Base-by-base conservation (phyloP, 2,797 vertebrate genomes). In the Orientallactaga sibirica region DNA sequence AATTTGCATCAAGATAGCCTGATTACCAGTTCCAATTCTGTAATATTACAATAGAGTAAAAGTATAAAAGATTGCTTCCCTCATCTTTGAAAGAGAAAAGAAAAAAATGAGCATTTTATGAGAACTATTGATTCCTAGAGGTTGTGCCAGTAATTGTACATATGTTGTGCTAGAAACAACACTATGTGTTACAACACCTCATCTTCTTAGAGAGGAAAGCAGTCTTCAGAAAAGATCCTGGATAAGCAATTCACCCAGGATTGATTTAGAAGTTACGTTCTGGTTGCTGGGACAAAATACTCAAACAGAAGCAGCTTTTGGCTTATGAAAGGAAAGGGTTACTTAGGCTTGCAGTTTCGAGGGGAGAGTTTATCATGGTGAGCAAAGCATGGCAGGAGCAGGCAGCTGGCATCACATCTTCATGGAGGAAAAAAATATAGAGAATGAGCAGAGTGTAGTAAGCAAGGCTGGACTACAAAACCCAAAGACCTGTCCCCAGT, bases 201-300 rank as follows among this genome's bases (percentile, higher is more conserved):
- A 91, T 93, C n/a, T 25, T 88, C 92, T 91, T 93, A 68, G 12
- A 73, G 67, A 92, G 25, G 78, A 85, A 93, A 64, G 43, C 29
- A 73, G 27, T 25, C 27, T 41, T 68, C 70, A 48, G 27, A 25
- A 14, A 70, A 70, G 12, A 71, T 24, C 25, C 22, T 61, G 5
- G 55, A 16, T 58, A 58, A 58, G 14, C 12, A 58, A 58, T 58
- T 58, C 12, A 16, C 55, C 55, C 16, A 58, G 55, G 55, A 58
- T 58, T 12, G 4, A 14, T 58, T 1, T 12, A 58, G 55, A 14
- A 58, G 55, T 58, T 58, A 58, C 55, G 14, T 58, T 58, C 55
- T 2, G 14, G 15, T 58, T 16, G 16, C 55, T 58, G 55, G 55
- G 12, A 48, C 55, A 58, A 58, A 58, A 58, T 58, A 58, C 55